A percentile compares a stretch with the other conserved stretches of the same genome.
Evolutionary conservation across 2,797 vertebrate genomes (phyloP).

Genomic region (Toxotes lorentzi): DNA sequence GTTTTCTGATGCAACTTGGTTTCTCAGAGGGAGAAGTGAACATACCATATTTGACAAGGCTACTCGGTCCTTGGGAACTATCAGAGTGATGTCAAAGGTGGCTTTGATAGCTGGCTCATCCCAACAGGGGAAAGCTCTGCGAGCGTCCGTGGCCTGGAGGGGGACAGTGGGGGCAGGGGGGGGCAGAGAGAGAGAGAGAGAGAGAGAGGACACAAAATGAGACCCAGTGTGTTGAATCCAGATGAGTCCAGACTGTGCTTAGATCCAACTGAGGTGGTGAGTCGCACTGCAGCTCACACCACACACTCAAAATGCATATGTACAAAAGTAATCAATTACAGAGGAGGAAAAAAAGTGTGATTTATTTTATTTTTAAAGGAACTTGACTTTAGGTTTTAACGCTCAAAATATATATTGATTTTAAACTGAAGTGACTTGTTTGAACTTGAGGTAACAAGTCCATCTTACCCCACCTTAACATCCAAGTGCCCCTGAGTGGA

Average conservation of each 20-base stretch:
- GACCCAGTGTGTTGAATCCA: neutral
- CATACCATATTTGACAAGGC: slow-evolving; percentile 99
- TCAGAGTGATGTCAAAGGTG: slow-evolving; percentile 96
- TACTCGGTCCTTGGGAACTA: slow-evolving; percentile 97
- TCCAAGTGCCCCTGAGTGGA: no score
- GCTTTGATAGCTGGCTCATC: slow-evolving; percentile 99
- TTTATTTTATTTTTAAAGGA: no score
- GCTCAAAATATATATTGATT: no score
- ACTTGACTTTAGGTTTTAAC: no score
- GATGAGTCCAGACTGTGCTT: neutral
- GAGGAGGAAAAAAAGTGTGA: no score
- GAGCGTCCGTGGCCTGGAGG: slow-evolving; percentile 95
- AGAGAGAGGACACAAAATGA: slow-evolving; percentile 5
- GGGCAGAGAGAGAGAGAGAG: neutral
- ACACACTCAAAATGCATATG: neutral
- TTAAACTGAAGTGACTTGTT: no score
- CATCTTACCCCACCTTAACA: no score
- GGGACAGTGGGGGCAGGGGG: no score
- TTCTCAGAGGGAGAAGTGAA: slow-evolving; percentile 41
- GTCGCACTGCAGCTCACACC: neutral
- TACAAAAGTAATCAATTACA: no score
- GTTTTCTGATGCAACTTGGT: slow-evolving; percentile 34
- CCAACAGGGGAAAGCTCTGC: slow-evolving; percentile 99
- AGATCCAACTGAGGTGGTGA: neutral
- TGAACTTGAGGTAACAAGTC: no score